A percentile compares a stretch with the other conserved stretches of the same genome.
Conservation (phyloP, 2,113 vertebrate species). For the Grus americana region DNA sequence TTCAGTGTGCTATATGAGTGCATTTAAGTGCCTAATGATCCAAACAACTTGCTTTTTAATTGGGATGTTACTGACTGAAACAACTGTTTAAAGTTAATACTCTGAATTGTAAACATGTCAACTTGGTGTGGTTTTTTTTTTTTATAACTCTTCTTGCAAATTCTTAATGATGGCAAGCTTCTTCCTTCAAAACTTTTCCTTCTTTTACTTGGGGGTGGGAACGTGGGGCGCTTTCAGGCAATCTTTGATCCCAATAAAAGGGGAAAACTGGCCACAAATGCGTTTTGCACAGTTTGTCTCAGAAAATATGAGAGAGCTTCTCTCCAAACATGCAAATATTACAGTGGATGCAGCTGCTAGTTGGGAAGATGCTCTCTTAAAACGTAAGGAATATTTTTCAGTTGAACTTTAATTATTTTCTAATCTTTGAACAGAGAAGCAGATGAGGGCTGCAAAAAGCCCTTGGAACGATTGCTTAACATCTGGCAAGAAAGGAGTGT, state of each 20-base stretch:
- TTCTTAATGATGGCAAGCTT: neutral
- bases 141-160: neutral
- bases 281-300: neutral
- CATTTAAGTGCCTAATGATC: slow-evolving; percentile 18
- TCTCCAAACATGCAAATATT: neutral
- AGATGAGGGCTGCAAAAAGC: slow-evolving; percentile 93
- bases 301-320: too few species aligned
- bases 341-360: neutral
- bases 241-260: neutral
- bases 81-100: neutral
- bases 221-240: neutral
- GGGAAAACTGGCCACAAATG: neutral
- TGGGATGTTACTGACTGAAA: slow-evolving; percentile 19
- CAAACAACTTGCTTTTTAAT: slow-evolving; percentile 21
- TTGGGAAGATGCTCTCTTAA: slow-evolving; percentile 17
- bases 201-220: neutral
- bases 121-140: neutral
- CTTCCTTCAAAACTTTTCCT: neutral
- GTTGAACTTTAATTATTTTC: slow-evolving; percentile 27
- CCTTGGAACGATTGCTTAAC: slow-evolving; percentile 92
- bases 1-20: neutral
- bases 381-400: slow-evolving; percentile 6
- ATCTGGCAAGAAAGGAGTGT: slow-evolving; percentile 98
- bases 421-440: slow-evolving; percentile 84
- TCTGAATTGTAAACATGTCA: neutral